Evolutionary conservation across 2,888 invertebrate species (phyloP).

Genomic region (Drosophila mimica): DNA sequence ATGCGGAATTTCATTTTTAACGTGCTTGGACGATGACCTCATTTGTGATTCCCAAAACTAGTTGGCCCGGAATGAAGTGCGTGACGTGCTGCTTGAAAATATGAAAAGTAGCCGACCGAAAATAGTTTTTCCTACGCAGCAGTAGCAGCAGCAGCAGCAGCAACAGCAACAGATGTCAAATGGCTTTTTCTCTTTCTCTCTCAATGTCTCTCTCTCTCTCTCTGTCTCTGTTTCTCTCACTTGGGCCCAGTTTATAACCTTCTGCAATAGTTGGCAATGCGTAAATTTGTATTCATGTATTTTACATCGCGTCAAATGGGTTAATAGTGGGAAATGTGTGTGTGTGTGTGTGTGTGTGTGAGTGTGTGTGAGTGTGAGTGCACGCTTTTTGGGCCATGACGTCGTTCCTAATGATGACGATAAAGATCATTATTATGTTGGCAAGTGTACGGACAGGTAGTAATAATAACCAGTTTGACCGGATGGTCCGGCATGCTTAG

Average conservation of each 20-base stretch:
- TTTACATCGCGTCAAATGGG: constrained; percentile 73
- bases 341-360: background rate
- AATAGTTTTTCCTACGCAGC: constrained; percentile 50
- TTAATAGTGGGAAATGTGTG: constrained; percentile 70
- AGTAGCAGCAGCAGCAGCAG: constrained; percentile 3
- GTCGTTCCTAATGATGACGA: constrained; percentile 23
- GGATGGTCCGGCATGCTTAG: constrained; percentile 70
- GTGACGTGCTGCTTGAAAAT: constrained; percentile 56
- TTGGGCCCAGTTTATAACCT: constrained; percentile 8
- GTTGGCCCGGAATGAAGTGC: constrained; percentile 42
- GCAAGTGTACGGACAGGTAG: constrained; percentile 54
- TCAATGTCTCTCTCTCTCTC: background rate
- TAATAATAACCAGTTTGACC: constrained; percentile 68
- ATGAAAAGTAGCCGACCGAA: constrained; percentile 52
- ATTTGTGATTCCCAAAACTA: constrained; percentile 50
- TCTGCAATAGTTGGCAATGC: constrained; percentile 40
- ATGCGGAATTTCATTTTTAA: constrained; percentile 58
- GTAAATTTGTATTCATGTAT: constrained; percentile 61
- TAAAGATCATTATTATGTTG: constrained; percentile 23
- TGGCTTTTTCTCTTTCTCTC: background rate
- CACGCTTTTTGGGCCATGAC: constrained; percentile 49
- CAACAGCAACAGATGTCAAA: constrained; percentile 52
- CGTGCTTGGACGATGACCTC: constrained; percentile 71
- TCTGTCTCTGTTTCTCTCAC: background rate
- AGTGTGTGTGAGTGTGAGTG: background rate